phyloP scores from a whole-genome alignment of 2,888 invertebrate genomes.

The Onchidella celtica region DNA sequence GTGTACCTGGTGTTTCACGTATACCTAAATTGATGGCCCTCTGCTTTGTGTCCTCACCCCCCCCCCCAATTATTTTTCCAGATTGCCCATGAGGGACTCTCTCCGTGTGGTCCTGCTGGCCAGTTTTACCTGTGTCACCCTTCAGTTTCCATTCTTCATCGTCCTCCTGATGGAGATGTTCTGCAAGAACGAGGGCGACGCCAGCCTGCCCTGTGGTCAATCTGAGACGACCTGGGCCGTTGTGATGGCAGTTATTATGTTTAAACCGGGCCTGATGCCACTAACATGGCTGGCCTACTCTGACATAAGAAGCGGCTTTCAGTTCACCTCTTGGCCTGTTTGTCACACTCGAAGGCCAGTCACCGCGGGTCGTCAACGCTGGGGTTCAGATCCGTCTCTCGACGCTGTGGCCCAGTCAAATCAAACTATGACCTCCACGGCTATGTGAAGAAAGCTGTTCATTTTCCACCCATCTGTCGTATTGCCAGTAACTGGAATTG shows the following conservation, averaged over 20 bases:
- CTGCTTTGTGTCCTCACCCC: too few species aligned
- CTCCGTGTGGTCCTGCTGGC: conserved; percentile 46
- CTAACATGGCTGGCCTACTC: conserved; percentile 51
- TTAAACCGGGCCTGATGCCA: conserved; percentile 53
- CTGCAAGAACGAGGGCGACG: conserved; percentile 23
- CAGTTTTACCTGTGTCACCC: conserved; percentile 46
- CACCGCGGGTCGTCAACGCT: not conserved
- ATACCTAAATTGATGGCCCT: too few species aligned
- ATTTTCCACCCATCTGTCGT: too few species aligned
- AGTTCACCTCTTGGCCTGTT: conserved; percentile 7
- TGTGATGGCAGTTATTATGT: conserved; percentile 49
- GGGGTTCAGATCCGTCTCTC: not conserved
- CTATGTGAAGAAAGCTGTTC: conserved; percentile 10
- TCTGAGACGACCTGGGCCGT: conserved; percentile 50
- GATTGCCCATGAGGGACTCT: conserved; percentile 41
- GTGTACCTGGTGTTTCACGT: too few species aligned
- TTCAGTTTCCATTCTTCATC: conserved; percentile 54
- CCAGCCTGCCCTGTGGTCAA: conserved; percentile 32
- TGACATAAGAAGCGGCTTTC: conserved; percentile 50
- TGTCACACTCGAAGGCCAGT: not conserved
- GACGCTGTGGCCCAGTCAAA: not conserved
- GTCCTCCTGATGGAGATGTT: conserved; percentile 49
- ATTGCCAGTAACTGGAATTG: too few species aligned
- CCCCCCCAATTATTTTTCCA: too few species aligned
- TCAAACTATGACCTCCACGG: not conserved